These are phyloP conservation scores for Augiades crinisus DNA, from an alignment of 2,888 invertebrate species.

Conservation along the genomic window DNA sequence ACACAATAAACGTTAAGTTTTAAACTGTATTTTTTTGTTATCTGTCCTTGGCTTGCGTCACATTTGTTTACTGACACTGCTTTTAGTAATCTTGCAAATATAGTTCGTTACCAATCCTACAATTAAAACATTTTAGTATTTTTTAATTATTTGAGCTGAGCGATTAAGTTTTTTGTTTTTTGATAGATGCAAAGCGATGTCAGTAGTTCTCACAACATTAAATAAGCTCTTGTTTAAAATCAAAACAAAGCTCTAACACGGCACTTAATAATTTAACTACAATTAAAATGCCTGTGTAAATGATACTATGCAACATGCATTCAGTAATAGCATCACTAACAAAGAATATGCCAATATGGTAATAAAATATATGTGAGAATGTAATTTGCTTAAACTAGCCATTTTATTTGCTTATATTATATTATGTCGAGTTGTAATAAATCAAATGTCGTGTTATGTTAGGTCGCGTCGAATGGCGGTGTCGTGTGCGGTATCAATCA, in stretches of 20 bases:
- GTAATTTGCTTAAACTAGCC: no score
- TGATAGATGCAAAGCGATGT: conserved; percentile 41
- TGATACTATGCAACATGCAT: conserved; percentile 12
- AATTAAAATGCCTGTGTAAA: neutral
- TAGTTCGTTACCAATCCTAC: neutral
- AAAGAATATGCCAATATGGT: no score
- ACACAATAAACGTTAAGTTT: conserved; percentile 73
- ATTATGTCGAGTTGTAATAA: no score
- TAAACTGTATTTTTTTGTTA: conserved; percentile 48
- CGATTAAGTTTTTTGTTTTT: no score
- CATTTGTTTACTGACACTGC: conserved; percentile 26
- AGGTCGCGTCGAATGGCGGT: no score
- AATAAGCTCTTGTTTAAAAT: neutral
- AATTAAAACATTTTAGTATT: neutral
- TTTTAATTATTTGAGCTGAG: conserved; percentile 33
- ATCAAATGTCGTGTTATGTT: no score
- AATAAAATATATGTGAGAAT: no score
- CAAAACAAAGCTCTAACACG: neutral
- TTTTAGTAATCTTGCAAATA: conserved; percentile 9
- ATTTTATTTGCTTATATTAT: no score
- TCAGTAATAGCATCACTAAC: conserved; percentile 19
- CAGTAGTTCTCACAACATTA: conserved; percentile 13
- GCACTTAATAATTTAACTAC: neutral
- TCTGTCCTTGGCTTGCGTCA: conserved; percentile 56
- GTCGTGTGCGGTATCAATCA: conserved; percentile 35